phyloP scores from a whole-genome alignment of 2,888 invertebrate genomes.

The Uloborus plumipes region DNA sequence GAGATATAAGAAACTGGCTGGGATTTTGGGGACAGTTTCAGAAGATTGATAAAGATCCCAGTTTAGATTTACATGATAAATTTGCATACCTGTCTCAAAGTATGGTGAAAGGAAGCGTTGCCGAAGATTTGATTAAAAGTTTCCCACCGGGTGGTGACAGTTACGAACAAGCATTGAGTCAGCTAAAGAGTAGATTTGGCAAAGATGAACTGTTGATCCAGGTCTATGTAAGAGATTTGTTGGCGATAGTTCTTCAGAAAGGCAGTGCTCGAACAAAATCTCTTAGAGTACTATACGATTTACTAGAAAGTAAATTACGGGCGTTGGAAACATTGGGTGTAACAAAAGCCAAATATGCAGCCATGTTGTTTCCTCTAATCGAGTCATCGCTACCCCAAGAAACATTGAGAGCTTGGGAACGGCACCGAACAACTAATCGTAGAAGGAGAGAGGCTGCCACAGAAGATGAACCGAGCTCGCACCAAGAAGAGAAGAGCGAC shows the following conservation, averaged over 20 bases:
- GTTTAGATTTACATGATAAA: background rate
- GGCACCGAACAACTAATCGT: too few relatives aligned
- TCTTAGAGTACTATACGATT: background rate
- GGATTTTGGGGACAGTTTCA: background rate
- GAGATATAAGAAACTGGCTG: slow-evolving; percentile 2
- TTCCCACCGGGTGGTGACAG: background rate
- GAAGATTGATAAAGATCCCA: slow-evolving; percentile 1
- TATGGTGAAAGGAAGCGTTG: background rate
- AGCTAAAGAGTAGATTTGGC: background rate
- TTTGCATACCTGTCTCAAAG: background rate
- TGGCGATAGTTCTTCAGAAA: background rate
- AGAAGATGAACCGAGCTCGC: too few relatives aligned
- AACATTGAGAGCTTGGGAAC: background rate
- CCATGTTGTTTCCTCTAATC: too few relatives aligned
- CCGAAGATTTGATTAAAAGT: background rate
- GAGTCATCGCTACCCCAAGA: too few relatives aligned
- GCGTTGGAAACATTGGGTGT: too few relatives aligned
- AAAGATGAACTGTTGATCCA: background rate
- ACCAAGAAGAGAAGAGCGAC: too few relatives aligned
- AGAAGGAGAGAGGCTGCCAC: too few relatives aligned
- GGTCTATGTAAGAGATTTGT: background rate
- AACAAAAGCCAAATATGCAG: too few relatives aligned
- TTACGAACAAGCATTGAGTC: background rate
- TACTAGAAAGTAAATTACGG: background rate
- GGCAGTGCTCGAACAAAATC: background rate